A percentile compares a stretch with the other conserved stretches of the same genome.
These are phyloP conservation scores for Aurelia aurita DNA, from an alignment of 30 jellyfish, hydroid and myxozoan species.

Conservation along the genomic window DNA sequence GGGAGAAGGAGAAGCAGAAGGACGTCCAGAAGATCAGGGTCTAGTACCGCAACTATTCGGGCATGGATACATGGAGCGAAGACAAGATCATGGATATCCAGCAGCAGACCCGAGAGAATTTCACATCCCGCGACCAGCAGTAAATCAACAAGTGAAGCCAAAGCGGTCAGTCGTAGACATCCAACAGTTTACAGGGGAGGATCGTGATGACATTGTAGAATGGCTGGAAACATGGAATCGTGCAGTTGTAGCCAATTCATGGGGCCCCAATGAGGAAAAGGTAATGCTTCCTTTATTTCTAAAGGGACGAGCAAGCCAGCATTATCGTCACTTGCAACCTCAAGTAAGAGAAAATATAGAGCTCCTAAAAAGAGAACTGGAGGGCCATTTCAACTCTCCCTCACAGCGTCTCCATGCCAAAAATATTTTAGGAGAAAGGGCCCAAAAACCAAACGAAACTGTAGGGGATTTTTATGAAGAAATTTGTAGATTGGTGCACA, in stretches of 20 bases:
- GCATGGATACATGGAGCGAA: no score
- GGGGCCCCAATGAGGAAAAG: background rate
- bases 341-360: background rate
- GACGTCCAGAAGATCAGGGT: no score
- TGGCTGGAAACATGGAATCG: constrained; percentile 24
- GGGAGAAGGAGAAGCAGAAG: no score
- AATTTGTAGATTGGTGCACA: no score
- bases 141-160: no score
- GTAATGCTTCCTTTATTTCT: constrained; percentile 20
- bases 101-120: no score
- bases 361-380: no score
- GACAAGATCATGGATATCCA: no score
- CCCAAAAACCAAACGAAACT: constrained; percentile 8
- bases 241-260: background rate
- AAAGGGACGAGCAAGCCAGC: background rate
- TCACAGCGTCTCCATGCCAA: constrained; percentile 10
- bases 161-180: background rate
- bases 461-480: background rate
- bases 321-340: background rate
- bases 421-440: background rate
- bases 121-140: no score
- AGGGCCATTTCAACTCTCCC: no score
- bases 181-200: constrained; percentile 15
- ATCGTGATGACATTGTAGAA: background rate
- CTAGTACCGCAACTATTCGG: no score